phyloP scores from a whole-genome alignment of 2,888 invertebrate genomes.

The Xylophagus ater region DNA sequence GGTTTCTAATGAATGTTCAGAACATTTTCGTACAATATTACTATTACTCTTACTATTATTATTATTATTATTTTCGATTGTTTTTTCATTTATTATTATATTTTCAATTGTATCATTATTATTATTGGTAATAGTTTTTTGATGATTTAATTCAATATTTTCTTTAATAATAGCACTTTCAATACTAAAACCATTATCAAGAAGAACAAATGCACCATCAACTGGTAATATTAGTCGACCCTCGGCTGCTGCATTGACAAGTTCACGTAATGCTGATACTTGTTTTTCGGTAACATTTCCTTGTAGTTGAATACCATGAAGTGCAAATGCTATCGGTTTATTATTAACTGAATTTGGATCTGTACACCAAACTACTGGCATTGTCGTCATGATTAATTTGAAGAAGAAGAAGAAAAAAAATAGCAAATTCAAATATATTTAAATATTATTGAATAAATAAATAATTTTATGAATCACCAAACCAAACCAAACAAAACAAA shows the following conservation, averaged over 20 bases:
- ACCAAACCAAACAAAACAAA: too few species aligned
- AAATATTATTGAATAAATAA: neutral
- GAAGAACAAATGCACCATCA: constrained; percentile 38
- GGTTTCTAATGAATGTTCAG: too few species aligned
- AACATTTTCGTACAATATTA: constrained; percentile 4
- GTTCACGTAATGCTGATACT: constrained; percentile 35
- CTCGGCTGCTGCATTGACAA: constrained; percentile 39
- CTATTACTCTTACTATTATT: neutral
- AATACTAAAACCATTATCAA: constrained; percentile 37
- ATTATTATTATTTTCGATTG: constrained; percentile 3
- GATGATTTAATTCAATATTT: constrained; percentile 9
- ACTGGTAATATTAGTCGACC: constrained; percentile 38
- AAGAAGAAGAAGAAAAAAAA: too few species aligned
- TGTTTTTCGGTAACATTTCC: constrained; percentile 40
- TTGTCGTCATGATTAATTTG: constrained; percentile 32
- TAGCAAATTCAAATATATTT: too few species aligned
- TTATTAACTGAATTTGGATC: constrained; percentile 40
- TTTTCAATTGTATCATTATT: neutral
- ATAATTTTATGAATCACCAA: constrained; percentile 1
- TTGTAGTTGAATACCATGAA: constrained; percentile 39
- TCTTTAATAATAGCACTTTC: constrained; percentile 35
- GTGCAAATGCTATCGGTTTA: constrained; percentile 38
- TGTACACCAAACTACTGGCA: constrained; percentile 40
- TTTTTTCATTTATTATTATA: neutral
- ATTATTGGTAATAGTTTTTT: constrained; percentile 3